phyloP scores from a whole-genome alignment of 2,797 vertebrate genomes.

The Phrynocephalus vlangalii region DNA sequence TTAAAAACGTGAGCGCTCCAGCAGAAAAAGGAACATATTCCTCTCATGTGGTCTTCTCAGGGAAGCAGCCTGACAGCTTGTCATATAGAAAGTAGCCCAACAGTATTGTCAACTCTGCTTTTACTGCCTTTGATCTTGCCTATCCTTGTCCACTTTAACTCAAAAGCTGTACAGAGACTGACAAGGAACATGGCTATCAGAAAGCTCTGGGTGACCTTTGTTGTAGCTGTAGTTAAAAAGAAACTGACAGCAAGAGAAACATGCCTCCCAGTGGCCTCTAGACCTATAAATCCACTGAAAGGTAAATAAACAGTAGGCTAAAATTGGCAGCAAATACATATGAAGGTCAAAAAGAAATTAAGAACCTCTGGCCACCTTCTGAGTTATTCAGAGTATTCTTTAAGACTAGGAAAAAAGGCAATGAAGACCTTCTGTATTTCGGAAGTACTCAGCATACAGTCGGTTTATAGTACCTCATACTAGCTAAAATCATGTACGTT shows the following conservation, averaged over 20 bases:
- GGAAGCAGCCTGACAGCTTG: background rate
- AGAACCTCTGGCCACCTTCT: conserved; percentile 4
- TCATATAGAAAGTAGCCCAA: background rate
- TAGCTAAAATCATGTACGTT: too few species aligned
- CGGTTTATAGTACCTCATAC: background rate
- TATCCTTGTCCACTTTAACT: background rate
- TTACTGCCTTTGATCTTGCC: background rate
- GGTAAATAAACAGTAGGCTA: background rate
- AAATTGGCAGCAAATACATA: background rate
- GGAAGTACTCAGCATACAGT: background rate
- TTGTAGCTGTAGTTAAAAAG: background rate
- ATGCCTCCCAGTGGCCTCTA: background rate
- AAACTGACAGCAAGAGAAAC: background rate
- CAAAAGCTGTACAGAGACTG: background rate
- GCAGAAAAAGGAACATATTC: background rate
- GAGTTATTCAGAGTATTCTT: background rate
- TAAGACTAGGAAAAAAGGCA: background rate
- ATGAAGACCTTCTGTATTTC: background rate
- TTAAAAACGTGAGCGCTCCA: background rate
- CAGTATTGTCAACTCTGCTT: background rate
- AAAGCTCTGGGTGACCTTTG: conserved; percentile 2
- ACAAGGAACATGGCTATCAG: conserved; percentile 2
- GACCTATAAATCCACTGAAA: conserved; percentile 6
- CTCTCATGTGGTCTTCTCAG: background rate
- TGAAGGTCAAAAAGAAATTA: background rate